Conservation (phyloP, 2,888 invertebrate species). For the Ptilodon capucinus region DNA sequence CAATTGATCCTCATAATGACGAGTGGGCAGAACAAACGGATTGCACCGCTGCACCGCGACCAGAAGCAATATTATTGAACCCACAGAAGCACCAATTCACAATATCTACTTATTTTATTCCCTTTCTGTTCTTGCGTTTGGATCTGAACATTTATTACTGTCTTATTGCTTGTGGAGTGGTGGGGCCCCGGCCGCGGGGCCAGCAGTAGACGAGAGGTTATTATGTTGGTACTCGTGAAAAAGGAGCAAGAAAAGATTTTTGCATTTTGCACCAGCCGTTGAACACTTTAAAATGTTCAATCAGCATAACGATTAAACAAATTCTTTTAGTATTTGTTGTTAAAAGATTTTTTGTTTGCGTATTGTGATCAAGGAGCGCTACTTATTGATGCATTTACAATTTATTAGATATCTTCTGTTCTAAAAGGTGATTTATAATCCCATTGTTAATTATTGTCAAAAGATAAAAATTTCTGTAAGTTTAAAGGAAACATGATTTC, state of each 20-base stretch:
- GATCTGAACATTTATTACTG: conserved; percentile 80
- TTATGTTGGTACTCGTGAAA: conserved; percentile 77
- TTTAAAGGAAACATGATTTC: no score
- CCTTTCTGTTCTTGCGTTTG: conserved; percentile 71
- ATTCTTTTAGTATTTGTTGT: conserved; percentile 19
- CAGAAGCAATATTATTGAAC: conserved; percentile 68
- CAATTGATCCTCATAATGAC: conserved; percentile 47
- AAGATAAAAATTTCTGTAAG: no score
- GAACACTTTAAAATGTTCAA: conserved; percentile 44
- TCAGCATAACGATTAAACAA: conserved; percentile 37
- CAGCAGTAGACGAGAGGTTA: conserved; percentile 76
- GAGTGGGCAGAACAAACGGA: conserved; percentile 46
- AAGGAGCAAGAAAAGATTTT: conserved; percentile 70
- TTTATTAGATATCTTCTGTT: no score
- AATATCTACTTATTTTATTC: conserved; percentile 76
- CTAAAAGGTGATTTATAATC: no score
- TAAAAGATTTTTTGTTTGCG: background rate
- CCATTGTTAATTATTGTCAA: no score
- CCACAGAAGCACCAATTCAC: conserved; percentile 64
- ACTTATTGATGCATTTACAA: no score
- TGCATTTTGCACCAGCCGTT: conserved; percentile 57
- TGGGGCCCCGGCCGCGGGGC: conserved; percentile 65
- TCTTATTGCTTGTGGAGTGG: conserved; percentile 79
- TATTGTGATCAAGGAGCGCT: no score
- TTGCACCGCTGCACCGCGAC: conserved; percentile 44